phyloP scores from a whole-genome alignment of 2,797 vertebrate species.

The Argentina silus region DNA sequence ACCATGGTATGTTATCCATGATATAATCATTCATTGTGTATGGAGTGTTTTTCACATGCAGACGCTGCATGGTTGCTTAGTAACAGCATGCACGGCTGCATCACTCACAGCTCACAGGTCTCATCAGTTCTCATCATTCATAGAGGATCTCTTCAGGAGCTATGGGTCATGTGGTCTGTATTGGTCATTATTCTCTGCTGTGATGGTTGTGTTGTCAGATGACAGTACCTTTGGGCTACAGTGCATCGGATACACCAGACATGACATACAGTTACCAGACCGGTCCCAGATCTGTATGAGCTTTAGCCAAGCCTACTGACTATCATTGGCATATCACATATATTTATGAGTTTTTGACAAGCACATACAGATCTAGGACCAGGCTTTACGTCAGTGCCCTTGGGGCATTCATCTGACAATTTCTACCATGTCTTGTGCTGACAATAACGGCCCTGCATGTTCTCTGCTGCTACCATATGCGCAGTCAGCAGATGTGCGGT shows the following conservation, averaged over 20 bases:
- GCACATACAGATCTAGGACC: too few relatives aligned
- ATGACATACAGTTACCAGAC: background rate
- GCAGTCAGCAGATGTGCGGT: background rate
- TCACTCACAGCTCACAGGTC: background rate
- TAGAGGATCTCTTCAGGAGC: background rate
- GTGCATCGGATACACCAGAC: too few relatives aligned
- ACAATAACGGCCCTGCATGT: background rate
- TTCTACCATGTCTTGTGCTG: background rate
- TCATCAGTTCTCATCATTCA: too few relatives aligned
- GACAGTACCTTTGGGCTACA: too few relatives aligned
- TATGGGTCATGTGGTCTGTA: background rate
- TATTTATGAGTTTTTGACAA: too few relatives aligned
- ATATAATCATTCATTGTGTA: slow-evolving; percentile 3
- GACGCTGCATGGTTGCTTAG: slow-evolving; percentile 36
- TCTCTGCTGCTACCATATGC: too few relatives aligned
- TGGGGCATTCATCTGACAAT: background rate
- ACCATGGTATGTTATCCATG: slow-evolving; percentile 12
- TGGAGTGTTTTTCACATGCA: slow-evolving; percentile 32
- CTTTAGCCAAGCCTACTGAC: too few relatives aligned
- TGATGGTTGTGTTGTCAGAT: too few relatives aligned
- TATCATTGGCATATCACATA: too few relatives aligned
- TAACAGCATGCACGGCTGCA: slow-evolving; percentile 16
- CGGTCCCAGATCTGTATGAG: too few relatives aligned
- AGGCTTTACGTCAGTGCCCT: too few relatives aligned
- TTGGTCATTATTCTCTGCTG: background rate